Evolutionary conservation across 2,113 vertebrate species (phyloP).

Genomic region (Tachysurus fulvidraco): DNA sequence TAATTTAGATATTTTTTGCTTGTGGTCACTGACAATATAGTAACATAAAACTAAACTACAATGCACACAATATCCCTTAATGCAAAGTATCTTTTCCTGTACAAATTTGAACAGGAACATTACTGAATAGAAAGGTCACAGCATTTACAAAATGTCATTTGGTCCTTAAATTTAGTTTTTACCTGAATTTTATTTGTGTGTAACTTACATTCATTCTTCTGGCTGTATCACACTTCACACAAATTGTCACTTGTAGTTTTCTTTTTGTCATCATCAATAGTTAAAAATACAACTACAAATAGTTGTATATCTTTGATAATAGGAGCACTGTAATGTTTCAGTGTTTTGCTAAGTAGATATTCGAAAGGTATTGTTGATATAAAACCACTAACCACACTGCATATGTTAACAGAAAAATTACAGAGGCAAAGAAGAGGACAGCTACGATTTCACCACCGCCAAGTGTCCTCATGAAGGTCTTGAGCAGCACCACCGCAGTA

Average conservation of each 20-base stretch:
- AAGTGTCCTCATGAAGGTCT: conserved; percentile 87
- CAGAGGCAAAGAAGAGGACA: conserved; percentile 62
- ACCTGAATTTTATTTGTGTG: background rate
- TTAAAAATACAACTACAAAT: too few relatives aligned
- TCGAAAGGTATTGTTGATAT: background rate
- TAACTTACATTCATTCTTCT: too few relatives aligned
- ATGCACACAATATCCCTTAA: background rate
- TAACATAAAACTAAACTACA: background rate
- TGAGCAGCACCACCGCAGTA: conserved; percentile 81
- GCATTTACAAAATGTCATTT: background rate
- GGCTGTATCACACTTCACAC: background rate
- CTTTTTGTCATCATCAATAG: background rate
- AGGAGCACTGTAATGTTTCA: background rate
- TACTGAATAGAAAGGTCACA: background rate
- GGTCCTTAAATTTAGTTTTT: background rate
- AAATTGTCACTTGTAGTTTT: background rate
- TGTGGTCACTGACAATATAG: background rate
- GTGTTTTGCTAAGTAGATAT: background rate
- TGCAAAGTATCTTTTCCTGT: background rate
- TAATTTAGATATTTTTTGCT: background rate
- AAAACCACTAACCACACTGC: conserved; percentile 7
- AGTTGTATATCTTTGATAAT: background rate
- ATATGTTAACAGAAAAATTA: conserved; percentile 69
- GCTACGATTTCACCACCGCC: conserved; percentile 61
- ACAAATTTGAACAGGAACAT: background rate